Base-by-base conservation (phyloP, 2,888 invertebrate species). In the Calameuta idolon region DNA sequence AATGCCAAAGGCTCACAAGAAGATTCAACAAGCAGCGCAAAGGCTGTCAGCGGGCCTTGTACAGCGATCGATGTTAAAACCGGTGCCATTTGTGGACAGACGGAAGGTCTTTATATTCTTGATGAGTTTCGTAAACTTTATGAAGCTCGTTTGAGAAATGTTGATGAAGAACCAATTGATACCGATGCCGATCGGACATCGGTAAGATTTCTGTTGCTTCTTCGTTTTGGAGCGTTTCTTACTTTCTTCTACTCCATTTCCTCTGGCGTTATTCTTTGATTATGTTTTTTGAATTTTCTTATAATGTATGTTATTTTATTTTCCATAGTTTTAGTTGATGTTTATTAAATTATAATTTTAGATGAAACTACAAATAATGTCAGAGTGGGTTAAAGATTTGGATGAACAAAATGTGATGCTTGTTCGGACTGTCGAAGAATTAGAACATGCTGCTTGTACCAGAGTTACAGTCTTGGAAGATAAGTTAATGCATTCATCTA, bases 331-430 rank as follows among this genome's bases (percentile, higher is more conserved):
- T 9, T 55, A 55, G 23, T 55, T 55, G 35, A 34, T 35, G 11
- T 12, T 30, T 2, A 40, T 75, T 23, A 35, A 76, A 78, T 69
- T 76, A 34, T 75, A 76, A 80, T 89, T 90, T 9, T 87, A 96
- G 96, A 92, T 94, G 84, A 95, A 96, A 90, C 91, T 95, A 82
- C 92, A 93, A 69, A 93, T 95, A 79, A 93, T 95, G 83, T 92
- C 93, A 80, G 93, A 94, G 77, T 95, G 95, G 95, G 94, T 96
- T 81, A 90, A 92, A 75, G 95, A 95, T 90, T 92, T 95, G 86
- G 93, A 93, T 69, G 94, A 94, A 37, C 96, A 96, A 92, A 96
- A 96, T 90, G 92, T 93, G 73, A 93, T 95, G 92, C 92, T 96
- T 84, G 94, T 94, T 76, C 93, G 93, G 77, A 94, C 94, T 3